These are phyloP conservation scores for Miltochrista miniata DNA, from an alignment of 2,888 invertebrate genomes.

Conservation along the genomic window DNA sequence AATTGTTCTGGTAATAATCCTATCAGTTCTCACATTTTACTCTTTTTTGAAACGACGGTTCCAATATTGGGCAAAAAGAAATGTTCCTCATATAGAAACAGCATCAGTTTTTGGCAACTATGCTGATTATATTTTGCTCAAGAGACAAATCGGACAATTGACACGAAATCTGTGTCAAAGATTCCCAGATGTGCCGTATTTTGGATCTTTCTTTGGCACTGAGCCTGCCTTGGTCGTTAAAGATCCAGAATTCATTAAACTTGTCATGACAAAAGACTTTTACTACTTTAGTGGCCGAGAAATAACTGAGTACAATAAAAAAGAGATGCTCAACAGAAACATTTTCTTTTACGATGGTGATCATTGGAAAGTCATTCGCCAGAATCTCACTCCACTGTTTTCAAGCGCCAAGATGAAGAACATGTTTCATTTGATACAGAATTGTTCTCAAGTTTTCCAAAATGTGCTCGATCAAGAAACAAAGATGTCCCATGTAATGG, in stretches of 20 bases:
- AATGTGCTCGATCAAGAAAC: constrained; percentile 43
- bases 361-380: constrained; percentile 60
- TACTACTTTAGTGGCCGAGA: constrained; percentile 63
- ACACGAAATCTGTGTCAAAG: constrained; percentile 47
- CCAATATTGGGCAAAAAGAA: constrained; percentile 54
- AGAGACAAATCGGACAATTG: constrained; percentile 35
- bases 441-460: constrained; percentile 47
- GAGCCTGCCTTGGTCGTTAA: constrained; percentile 58
- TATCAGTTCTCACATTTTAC: constrained; percentile 20
- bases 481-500: constrained; percentile 29
- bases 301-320: constrained; percentile 43
- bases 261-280: constrained; percentile 58
- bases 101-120: constrained; percentile 59
- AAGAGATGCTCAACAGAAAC: constrained; percentile 47
- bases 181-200: constrained; percentile 51
- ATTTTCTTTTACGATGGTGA: constrained; percentile 58
- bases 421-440: constrained; percentile 62
- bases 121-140: constrained; percentile 46
- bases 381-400: constrained; percentile 62
- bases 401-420: constrained; percentile 64
- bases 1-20: background rate
- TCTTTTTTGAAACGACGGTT: constrained; percentile 39
- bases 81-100: constrained; percentile 48
- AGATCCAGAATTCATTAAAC: constrained; percentile 57
- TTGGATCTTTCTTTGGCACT: constrained; percentile 62